A percentile compares a stretch with the other conserved stretches of the same genome.
These are phyloP conservation scores for Notiomystis cincta DNA, from an alignment of 2,113 vertebrate genomes.

Conservation along the genomic window DNA sequence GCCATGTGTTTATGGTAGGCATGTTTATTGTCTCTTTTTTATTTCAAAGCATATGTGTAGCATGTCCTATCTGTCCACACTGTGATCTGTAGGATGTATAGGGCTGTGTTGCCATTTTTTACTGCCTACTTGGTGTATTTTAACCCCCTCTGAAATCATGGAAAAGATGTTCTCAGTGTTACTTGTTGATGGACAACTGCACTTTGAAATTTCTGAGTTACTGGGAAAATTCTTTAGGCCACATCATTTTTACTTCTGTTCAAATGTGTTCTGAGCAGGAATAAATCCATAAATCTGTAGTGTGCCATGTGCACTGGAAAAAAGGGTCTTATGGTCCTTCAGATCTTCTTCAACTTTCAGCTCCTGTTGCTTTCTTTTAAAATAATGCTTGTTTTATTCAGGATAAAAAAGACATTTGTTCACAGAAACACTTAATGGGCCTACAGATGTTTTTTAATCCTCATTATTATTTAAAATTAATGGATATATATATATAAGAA, in stretches of 20 bases:
- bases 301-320: background rate
- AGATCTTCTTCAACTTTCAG: background rate
- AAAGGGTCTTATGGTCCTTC: background rate
- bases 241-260: background rate
- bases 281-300: background rate
- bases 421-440: background rate
- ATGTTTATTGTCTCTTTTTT: background rate
- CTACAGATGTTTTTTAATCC: background rate
- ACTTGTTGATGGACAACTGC: background rate
- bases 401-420: background rate
- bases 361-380: background rate
- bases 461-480: background rate
- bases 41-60: background rate
- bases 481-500: background rate
- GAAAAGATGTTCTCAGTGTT: background rate
- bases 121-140: background rate
- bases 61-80: background rate
- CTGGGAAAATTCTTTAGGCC: background rate
- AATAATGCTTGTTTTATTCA: background rate
- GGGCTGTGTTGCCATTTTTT: background rate
- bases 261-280: background rate
- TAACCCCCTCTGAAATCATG: background rate
- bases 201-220: background rate
- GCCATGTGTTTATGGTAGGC: background rate
- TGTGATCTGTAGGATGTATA: fast-evolving